These are phyloP conservation scores for Paratrypauchen microcephalus DNA, from an alignment of 2,797 vertebrate species.

Conservation along the genomic window DNA sequence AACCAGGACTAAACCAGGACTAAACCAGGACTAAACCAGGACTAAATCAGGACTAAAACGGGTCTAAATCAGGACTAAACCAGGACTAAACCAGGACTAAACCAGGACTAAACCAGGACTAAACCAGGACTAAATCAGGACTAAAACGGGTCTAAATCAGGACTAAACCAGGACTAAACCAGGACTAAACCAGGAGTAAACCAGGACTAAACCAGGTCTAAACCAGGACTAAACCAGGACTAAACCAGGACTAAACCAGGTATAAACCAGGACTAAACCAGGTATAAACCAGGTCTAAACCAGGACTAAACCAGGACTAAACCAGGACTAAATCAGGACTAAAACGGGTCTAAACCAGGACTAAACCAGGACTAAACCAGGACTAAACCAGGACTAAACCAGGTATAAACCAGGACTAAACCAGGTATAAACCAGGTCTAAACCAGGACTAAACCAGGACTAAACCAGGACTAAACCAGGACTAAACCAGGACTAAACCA, in stretches of 20 bases:
- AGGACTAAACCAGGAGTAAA: background rate
- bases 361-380: too few species aligned
- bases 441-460: too few species aligned
- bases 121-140: background rate
- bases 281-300: background rate
- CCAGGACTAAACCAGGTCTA: background rate
- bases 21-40: background rate
- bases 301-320: too few species aligned
- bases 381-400: too few species aligned
- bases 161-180: background rate
- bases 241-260: background rate
- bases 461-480: too few species aligned
- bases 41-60: background rate
- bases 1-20: background rate
- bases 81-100: background rate
- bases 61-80: background rate
- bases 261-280: background rate
- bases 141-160: background rate
- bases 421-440: too few species aligned
- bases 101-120: background rate
- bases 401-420: too few species aligned
- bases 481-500: too few species aligned
- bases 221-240: background rate
- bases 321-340: too few species aligned
- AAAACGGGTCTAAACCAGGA: too few species aligned